Percentiles rank a stretch among this genome's conserved stretches.
Evolutionary conservation across 1,140 invertebrate species (phyloP).

Genomic region (Calosoma granatense): DNA sequence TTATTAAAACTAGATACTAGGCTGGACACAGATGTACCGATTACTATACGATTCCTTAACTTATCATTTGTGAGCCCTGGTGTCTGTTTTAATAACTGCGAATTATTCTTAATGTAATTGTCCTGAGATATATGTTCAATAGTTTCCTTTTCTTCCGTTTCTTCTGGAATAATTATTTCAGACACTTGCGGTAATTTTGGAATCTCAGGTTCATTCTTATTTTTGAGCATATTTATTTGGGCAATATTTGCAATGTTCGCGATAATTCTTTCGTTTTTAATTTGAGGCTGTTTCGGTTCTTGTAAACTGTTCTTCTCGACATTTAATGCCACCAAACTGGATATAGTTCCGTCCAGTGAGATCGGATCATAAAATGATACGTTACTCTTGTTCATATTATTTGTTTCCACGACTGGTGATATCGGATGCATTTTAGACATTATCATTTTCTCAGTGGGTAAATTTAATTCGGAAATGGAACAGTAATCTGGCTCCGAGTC

Average conservation of each 20-base stretch:
- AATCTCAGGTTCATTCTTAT: constrained; percentile 44
- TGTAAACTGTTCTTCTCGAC: not conserved
- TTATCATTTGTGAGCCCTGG: constrained; percentile 16
- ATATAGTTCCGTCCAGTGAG: not conserved
- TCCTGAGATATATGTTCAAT: constrained; percentile 29
- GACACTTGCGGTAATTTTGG: constrained; percentile 49
- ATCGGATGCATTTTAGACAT: constrained; percentile 15
- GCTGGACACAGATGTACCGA: constrained; percentile 47
- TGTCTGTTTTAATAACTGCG: constrained; percentile 26
- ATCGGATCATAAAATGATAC: not conserved
- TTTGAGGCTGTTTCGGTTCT: constrained; percentile 4
- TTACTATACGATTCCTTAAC: constrained; percentile 27
- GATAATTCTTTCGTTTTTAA: not conserved
- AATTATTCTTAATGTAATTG: constrained; percentile 33
- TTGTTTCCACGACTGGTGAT: not conserved
- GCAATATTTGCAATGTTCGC: not conserved
- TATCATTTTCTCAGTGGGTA: constrained; percentile 39
- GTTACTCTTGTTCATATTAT: not conserved
- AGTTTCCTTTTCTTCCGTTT: constrained; percentile 36
- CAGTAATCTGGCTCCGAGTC: constrained; percentile 51
- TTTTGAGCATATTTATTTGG: constrained; percentile 31
- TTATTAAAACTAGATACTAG: constrained; percentile 48
- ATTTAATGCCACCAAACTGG: not conserved
- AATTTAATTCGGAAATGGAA: constrained; percentile 53
- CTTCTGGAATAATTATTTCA: constrained; percentile 49